phyloP scores from a whole-genome alignment of 2,797 vertebrate species.

The Huso huso region DNA sequence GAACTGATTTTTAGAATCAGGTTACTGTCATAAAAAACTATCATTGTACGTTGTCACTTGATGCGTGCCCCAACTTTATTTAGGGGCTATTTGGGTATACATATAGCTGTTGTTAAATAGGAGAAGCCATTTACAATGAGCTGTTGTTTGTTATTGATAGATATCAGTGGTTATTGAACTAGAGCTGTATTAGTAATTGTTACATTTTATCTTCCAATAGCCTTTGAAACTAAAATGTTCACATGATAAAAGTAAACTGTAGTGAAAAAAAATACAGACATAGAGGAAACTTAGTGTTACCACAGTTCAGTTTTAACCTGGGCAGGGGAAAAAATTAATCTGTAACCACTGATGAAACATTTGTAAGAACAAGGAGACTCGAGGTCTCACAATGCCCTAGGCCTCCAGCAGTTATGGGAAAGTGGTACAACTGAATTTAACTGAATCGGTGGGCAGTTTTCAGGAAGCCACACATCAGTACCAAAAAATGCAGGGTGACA shows the following conservation, averaged over 20 bases:
- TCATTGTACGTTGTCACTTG: too few species aligned
- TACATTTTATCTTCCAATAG: background rate
- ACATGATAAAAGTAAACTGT: background rate
- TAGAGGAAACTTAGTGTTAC: background rate
- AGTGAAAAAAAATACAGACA: background rate
- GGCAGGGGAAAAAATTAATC: too few species aligned
- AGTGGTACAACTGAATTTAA: constrained; percentile 46
- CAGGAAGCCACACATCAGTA: constrained; percentile 7
- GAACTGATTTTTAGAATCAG: too few species aligned
- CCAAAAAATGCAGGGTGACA: background rate
- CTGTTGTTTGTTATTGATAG: too few species aligned
- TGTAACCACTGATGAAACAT: background rate
- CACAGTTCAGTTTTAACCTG: background rate
- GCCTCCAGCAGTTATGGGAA: constrained; percentile 30
- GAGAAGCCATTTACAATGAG: too few species aligned
- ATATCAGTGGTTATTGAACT: too few species aligned
- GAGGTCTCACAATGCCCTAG: background rate
- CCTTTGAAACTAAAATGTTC: background rate
- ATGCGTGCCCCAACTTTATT: too few species aligned
- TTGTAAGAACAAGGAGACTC: background rate
- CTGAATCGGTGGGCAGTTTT: background rate
- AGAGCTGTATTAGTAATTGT: too few species aligned
- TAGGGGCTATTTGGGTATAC: too few species aligned
- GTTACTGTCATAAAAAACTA: too few species aligned
- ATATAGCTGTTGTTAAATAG: too few species aligned